These are phyloP conservation scores for roundworm (Caenorhabditis elegans) DNA, from an alignment of 1,140 invertebrate genomes.

Conservation along the genomic window DNA sequence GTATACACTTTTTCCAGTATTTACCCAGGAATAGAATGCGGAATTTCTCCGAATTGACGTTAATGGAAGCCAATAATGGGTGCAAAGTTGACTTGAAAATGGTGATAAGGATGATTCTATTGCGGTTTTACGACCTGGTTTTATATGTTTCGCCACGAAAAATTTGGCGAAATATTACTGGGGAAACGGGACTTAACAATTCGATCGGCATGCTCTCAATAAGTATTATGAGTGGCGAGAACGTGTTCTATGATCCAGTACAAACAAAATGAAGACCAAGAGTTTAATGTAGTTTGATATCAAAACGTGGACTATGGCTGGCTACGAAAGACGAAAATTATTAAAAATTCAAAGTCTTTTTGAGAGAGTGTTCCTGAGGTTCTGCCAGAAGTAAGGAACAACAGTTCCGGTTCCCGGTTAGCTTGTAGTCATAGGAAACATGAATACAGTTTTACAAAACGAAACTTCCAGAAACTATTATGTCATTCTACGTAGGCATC, in stretches of 20 bases:
- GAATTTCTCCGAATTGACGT: slow-evolving; percentile 18
- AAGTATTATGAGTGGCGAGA: neutral
- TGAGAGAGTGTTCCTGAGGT: too few relatives aligned
- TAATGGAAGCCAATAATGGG: slow-evolving; percentile 11
- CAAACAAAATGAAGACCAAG: too few relatives aligned
- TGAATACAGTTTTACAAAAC: too few relatives aligned
- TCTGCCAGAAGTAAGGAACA: too few relatives aligned
- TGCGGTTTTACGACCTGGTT: neutral
- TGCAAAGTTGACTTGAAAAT: neutral
- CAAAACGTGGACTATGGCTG: neutral
- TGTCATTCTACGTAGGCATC: too few relatives aligned
- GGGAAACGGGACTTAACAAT: neutral
- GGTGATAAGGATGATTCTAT: neutral
- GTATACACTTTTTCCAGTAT: neutral
- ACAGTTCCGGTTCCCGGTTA: too few relatives aligned
- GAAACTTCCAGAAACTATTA: too few relatives aligned
- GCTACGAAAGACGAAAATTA: neutral
- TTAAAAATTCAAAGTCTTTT: too few relatives aligned
- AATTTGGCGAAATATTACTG: neutral
- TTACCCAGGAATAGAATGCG: too few relatives aligned
- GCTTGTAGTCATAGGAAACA: too few relatives aligned
- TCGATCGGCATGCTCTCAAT: slow-evolving; percentile 15
- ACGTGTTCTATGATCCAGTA: neutral
- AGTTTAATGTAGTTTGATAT: neutral
- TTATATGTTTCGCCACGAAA: neutral